Conservation (phyloP, 1,140 invertebrate genomes). For the Trichogramma pretiosum region DNA sequence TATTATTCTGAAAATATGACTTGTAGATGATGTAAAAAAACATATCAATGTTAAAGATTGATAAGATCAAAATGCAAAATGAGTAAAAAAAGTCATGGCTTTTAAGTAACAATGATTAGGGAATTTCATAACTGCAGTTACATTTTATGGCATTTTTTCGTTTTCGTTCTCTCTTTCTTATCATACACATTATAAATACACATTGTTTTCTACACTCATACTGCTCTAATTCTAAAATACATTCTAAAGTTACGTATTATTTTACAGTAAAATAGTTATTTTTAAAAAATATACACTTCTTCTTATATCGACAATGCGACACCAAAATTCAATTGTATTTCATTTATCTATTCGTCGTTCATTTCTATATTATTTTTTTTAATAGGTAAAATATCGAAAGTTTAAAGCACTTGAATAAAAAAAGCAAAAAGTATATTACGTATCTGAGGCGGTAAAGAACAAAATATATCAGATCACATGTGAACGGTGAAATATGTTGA, state of each 20-base stretch:
- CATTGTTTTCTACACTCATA: not conserved
- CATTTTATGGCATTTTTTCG: conserved; percentile 14
- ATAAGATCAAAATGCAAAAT: too few species aligned
- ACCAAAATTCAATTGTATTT: too few species aligned
- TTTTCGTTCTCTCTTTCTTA: not conserved
- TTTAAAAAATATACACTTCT: conserved; percentile 14
- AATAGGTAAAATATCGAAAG: too few species aligned
- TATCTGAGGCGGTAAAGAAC: too few species aligned
- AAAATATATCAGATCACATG: too few species aligned
- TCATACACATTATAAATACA: not conserved
- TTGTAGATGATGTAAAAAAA: not conserved
- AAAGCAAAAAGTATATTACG: too few species aligned
- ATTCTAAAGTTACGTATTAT: conserved; percentile 9
- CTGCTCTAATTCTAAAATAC: conserved; percentile 5
- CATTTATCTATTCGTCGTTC: too few species aligned
- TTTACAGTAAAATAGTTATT: not conserved
- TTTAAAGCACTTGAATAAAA: too few species aligned
- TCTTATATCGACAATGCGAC: too few species aligned
- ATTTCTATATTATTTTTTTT: too few species aligned
- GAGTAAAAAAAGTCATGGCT: not conserved
- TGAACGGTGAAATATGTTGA: too few species aligned
- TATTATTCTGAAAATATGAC: not conserved
- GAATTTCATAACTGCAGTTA: conserved; percentile 12
- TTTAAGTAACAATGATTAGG: not conserved
- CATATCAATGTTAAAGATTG: too few species aligned